Conservation (phyloP, 1,140 invertebrate species). For the Dysdera silvatica region DNA sequence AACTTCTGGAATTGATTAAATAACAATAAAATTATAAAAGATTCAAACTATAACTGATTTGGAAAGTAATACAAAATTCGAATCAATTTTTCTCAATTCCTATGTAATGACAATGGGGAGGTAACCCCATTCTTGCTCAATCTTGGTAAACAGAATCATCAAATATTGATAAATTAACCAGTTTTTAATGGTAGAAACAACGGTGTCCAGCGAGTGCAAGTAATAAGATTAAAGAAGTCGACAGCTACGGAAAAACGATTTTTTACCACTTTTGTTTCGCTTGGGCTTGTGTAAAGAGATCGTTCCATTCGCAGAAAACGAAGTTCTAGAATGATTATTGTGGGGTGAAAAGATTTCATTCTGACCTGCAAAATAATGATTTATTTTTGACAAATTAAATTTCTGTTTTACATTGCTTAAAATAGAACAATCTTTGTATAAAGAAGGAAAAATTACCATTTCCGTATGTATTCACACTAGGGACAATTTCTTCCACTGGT, state of each 20-base stretch:
- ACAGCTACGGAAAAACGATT: slow-evolving; percentile 19
- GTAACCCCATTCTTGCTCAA: too few species aligned
- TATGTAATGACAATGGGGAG: too few species aligned
- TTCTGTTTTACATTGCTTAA: not conserved
- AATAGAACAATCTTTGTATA: not conserved
- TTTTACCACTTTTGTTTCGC: slow-evolving; percentile 27
- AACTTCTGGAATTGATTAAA: too few species aligned
- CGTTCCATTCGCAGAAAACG: slow-evolving; percentile 22
- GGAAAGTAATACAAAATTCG: too few species aligned
- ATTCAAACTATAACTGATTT: too few species aligned
- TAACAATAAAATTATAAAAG: too few species aligned
- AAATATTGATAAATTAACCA: too few species aligned
- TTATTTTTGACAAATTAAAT: not conserved
- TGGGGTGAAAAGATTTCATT: slow-evolving; percentile 22
- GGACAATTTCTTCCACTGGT: slow-evolving; percentile 19
- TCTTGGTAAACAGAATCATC: too few species aligned
- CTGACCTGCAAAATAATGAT: slow-evolving; percentile 1
- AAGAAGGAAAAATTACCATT: slow-evolving; percentile 14
- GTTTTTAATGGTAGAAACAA: too few species aligned
- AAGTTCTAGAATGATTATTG: slow-evolving; percentile 16
- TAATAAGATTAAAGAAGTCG: slow-evolving; percentile 13
- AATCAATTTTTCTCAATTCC: too few species aligned
- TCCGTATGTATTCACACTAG: slow-evolving; percentile 21
- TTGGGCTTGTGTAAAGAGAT: slow-evolving; percentile 28
- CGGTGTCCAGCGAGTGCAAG: too few species aligned